A percentile compares a stretch with the other conserved stretches of the same genome.
phyloP scores from a whole-genome alignment of 2,888 invertebrate species.

The Venustoraphidia nigricollis region DNA sequence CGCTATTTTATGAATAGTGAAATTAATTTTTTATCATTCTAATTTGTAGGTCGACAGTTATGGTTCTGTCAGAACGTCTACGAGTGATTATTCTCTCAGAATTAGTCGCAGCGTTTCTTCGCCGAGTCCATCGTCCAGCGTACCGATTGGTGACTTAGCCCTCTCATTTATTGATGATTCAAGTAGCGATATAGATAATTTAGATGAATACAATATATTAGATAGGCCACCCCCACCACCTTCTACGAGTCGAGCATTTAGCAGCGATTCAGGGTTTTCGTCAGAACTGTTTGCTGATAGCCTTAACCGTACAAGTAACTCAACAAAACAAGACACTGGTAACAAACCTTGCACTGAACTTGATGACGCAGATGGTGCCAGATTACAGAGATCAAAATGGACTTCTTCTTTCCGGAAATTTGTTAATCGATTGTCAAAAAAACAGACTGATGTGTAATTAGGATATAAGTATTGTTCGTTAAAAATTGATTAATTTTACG shows the following conservation, averaged over 20 bases:
- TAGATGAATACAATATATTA: conserved; percentile 4
- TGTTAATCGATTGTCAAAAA: conserved; percentile 19
- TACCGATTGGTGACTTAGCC: conserved; percentile 26
- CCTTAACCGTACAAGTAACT: conserved; percentile 16
- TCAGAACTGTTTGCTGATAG: conserved; percentile 32
- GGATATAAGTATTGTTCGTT: no score
- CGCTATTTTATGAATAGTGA: no score
- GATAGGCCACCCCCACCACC: conserved; percentile 1
- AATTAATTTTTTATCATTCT: no score
- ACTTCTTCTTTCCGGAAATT: conserved; percentile 43
- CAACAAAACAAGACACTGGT: conserved; percentile 22
- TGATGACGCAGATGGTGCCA: conserved; percentile 28
- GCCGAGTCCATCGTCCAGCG: conserved; percentile 22
- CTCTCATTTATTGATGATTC: conserved; percentile 27
- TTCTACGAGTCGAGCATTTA: conserved; percentile 21
- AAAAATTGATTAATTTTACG: no score
- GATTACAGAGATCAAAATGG: conserved; percentile 38
- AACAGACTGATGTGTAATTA: conserved; percentile 5
- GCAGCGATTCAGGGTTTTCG: conserved; percentile 34
- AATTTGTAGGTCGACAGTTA: background rate
- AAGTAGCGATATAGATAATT: conserved; percentile 4
- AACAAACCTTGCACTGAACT: conserved; percentile 25
- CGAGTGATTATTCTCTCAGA: conserved; percentile 22
- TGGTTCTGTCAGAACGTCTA: conserved; percentile 24
- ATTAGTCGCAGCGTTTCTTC: conserved; percentile 13